Base-by-base conservation (phyloP, 2,888 invertebrate genomes). In the Hemistola chrysoprasaria region DNA sequence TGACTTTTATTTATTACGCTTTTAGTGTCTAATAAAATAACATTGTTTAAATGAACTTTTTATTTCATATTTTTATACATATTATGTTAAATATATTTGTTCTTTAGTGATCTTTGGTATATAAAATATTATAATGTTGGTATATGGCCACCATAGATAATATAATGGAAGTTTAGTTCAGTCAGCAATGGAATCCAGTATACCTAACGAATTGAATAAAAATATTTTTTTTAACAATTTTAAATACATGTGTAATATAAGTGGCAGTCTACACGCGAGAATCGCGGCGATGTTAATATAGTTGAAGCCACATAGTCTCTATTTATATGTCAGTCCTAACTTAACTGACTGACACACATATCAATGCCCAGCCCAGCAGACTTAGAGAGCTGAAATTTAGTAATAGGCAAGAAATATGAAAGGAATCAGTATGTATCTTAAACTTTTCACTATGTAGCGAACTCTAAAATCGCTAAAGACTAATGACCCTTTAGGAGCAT, bases 41-140 rank as follows among this genome's bases (percentile, higher is more conserved):
- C 39, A 41, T 21, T 30, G 20, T 28, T 11, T 56, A 47, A 66
- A 68, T 62, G 64, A 62, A 63, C 56, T 62, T 70, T 78, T 75
- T 75, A 77, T 76, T 76, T 68, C n/a, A 31, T 46, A 33, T 25
- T 35, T 71, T 67, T 65, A 64, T 69, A 66, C 61, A 70, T 67
- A 16, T n/a, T n/a, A n/a, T 4, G 4, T 72, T 71, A 71, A 74
- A 77, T 78, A 79, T 76, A 75, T 65, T 78, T 78, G 77, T 79
- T 82, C 80, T 78, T 74, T 79, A 78, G 72, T 71, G 68, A 71
- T 83, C 83, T 83, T 83, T 82, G 83, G 83, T 80, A 78, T 79
- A 79, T 74, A 81, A 79, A 81, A 80, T 79, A 81, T 77, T 76
- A 71, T 73, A 78, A 71, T 74, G 76, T n/a, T n/a, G n/a, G 70